These are phyloP conservation scores for Mormyrus proboscirostris DNA, from an alignment of 2,797 vertebrate species.

Conservation along the genomic window DNA sequence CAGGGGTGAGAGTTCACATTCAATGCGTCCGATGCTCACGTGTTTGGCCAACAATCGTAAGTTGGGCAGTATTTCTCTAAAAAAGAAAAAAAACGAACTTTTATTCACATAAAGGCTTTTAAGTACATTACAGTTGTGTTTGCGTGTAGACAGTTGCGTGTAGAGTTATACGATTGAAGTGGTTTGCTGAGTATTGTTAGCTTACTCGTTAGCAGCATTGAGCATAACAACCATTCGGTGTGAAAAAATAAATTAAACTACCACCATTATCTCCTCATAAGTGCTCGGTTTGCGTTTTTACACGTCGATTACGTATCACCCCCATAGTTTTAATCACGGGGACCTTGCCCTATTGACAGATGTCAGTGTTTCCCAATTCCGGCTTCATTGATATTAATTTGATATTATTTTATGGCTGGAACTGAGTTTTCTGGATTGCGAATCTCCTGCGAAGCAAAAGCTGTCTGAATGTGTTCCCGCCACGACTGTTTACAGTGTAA, in stretches of 20 bases:
- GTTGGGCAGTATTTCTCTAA: constrained; percentile 10
- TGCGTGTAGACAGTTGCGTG: not conserved
- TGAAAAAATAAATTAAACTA: not conserved
- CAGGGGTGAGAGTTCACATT: constrained; percentile 22
- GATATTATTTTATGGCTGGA: not conserved
- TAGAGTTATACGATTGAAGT: not conserved
- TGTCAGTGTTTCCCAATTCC: not conserved
- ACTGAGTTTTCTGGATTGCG: not conserved
- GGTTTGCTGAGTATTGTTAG: not conserved
- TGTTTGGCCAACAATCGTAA: constrained; percentile 35
- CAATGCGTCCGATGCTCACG: constrained; percentile 26
- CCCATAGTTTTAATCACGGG: not conserved
- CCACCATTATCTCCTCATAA: not conserved
- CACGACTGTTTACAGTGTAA: not conserved
- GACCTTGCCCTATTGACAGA: not conserved
- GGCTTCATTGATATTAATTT: not conserved
- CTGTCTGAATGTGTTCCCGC: not conserved
- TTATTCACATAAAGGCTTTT: not conserved
- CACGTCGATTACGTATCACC: not conserved
- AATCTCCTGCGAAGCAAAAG: not conserved
- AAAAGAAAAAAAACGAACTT: not conserved
- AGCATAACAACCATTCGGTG: not conserved
- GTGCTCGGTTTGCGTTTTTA: not conserved
- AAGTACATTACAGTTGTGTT: not conserved
- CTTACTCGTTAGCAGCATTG: no score